These are phyloP conservation scores for Pseudomyrmex cubaensis DNA, from an alignment of 1,140 invertebrate species.

Conservation along the genomic window DNA sequence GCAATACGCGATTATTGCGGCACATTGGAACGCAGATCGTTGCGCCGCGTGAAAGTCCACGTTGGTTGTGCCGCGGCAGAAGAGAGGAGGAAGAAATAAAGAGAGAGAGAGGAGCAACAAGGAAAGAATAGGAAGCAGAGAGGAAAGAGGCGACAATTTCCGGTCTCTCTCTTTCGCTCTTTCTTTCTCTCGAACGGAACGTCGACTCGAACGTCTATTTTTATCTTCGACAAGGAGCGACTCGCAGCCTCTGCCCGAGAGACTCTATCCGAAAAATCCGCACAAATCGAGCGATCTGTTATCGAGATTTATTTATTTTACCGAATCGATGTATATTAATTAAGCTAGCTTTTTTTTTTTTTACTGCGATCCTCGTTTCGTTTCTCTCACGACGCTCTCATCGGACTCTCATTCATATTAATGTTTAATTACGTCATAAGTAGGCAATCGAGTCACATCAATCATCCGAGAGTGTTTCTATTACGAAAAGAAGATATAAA, in stretches of 20 bases:
- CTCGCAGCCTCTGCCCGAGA: background rate
- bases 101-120: constrained; percentile 50
- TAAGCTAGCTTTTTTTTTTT: background rate
- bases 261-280: constrained; percentile 26
- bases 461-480: no score
- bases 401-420: no score
- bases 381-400: background rate
- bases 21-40: constrained; percentile 74
- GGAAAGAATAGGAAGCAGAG: constrained; percentile 50
- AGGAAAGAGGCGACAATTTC: constrained; percentile 65
- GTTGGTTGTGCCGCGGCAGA: constrained; percentile 35
- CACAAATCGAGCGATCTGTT: background rate
- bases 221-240: constrained; percentile 34
- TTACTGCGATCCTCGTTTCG: background rate
- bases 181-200: constrained; percentile 34
- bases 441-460: no score
- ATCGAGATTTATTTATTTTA: background rate
- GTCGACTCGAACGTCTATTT: constrained; percentile 52
- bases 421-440: no score
- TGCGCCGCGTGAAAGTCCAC: constrained; percentile 77
- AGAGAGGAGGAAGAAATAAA: constrained; percentile 36
- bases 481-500: no score
- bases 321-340: background rate
- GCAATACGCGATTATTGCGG: constrained; percentile 77
- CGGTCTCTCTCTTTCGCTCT: constrained; percentile 60